Conservation (phyloP, 2,113 vertebrate species). For the Thryonomys swinderianus region DNA sequence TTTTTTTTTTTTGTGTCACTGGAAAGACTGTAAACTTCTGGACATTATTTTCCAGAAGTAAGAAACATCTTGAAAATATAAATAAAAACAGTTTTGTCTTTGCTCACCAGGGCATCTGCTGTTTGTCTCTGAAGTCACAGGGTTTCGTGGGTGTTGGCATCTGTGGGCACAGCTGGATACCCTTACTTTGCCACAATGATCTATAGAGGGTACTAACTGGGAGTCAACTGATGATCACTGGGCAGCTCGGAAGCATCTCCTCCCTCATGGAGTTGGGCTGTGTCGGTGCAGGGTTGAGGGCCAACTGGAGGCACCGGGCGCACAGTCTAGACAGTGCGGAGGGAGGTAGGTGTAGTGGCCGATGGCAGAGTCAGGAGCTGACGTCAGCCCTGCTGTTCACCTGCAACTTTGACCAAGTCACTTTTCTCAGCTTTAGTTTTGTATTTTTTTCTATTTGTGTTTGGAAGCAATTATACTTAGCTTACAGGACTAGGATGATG, state of each 20-base stretch:
- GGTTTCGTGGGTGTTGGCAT: conserved; percentile 16
- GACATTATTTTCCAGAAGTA: conserved; percentile 56
- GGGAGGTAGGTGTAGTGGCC: not conserved
- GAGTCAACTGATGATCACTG: conserved; percentile 54
- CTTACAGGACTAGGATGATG: not conserved
- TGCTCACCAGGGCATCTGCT: conserved; percentile 12
- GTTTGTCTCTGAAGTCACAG: not conserved
- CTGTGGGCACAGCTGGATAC: conserved; percentile 57
- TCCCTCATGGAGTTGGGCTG: conserved; percentile 47
- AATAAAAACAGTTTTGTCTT: not conserved
- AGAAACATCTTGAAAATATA: not conserved
- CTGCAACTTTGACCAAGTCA: conserved; percentile 7
- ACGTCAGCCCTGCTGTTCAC: not conserved
- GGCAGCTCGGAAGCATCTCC: conserved; percentile 37
- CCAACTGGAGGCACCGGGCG: not conserved
- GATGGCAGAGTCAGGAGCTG: not conserved
- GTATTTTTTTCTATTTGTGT: not conserved
- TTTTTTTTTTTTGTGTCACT: not conserved
- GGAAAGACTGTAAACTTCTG: conserved; percentile 55
- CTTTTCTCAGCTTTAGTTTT: not conserved
- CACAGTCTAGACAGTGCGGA: conserved; percentile 32
- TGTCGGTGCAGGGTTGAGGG: conserved; percentile 31
- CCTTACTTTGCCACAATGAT: conserved; percentile 67
- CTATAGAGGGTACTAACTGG: conserved; percentile 65
- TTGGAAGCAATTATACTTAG: not conserved